Evolutionary conservation across 2,113 vertebrate genomes (phyloP).

Genomic region (Clinocottus analis): DNA sequence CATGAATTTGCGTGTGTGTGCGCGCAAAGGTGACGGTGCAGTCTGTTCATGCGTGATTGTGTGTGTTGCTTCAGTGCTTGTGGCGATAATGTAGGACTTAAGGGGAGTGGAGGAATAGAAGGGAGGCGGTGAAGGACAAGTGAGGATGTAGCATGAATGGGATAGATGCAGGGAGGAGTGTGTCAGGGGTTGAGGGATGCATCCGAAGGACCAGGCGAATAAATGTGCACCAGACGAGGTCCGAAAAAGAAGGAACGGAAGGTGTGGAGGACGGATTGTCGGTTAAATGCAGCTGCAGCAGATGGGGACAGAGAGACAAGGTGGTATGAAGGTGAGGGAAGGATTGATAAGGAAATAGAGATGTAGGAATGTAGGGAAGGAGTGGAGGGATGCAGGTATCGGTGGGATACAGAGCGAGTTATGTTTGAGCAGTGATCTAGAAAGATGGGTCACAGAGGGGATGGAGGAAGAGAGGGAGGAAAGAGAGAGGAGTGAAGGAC

Average conservation of each 20-base stretch:
- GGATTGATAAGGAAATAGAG: constrained; percentile 15
- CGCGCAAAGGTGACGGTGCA: constrained; percentile 44
- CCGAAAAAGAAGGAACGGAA: constrained; percentile 24
- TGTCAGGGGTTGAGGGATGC: constrained; percentile 24
- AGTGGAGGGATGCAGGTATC: background rate
- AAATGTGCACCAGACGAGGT: constrained; percentile 16
- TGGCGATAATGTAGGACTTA: constrained; percentile 46
- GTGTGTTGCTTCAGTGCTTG: constrained; percentile 38
- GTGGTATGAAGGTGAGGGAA: constrained; percentile 30
- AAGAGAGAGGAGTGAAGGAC: constrained; percentile 19
- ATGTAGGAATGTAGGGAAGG: background rate
- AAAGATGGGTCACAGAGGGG: constrained; percentile 9
- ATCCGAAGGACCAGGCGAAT: constrained; percentile 34
- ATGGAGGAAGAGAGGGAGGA: background rate
- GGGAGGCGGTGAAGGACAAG: constrained; percentile 48
- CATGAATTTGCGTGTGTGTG: constrained; percentile 30
- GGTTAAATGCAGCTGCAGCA: constrained; percentile 51
- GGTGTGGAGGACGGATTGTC: constrained; percentile 39
- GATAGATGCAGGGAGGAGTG: constrained; percentile 14
- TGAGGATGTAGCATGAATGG: constrained; percentile 38
- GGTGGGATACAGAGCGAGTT: background rate
- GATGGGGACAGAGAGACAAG: constrained; percentile 42
- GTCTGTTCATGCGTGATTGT: constrained; percentile 34
- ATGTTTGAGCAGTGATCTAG: background rate
- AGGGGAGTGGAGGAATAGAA: constrained; percentile 10